Evolutionary conservation across 2,113 vertebrate species (phyloP), one percentile per base, ranked within the genome.

Genomic region (Crypturellus undulatus): DNA sequence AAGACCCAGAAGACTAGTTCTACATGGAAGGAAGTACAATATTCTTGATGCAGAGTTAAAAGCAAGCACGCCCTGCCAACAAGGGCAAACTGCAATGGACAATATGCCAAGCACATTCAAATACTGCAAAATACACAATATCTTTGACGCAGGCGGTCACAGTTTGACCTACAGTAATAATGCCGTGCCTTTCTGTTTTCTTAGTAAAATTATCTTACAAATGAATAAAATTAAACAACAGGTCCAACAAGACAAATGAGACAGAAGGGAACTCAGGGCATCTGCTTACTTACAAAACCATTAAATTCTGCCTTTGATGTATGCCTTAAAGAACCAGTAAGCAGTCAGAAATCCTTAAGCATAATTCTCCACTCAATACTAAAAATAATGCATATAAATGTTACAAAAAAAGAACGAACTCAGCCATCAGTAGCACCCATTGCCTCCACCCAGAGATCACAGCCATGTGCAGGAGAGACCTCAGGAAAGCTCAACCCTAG

Each of bases 241-340:
- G 8, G 85, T 95, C 43, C 26, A 82, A 28, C 9, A 84, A 76
- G 87, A 68, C 4, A 36, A 88, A 69, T 9, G 62, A 87, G 56
- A 78, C 36, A 87, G 56, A 71, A 24, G 36, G 5, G 3, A 87
- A 30, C 34, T 75, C 22, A 76, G 79, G 38, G 52, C 59, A 52
- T 76, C 82, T 76, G 6, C 34, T 79, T 89, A 51, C 81, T 82
- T 60, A 84, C 62, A 87, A 91, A 84, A 91, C 62, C 59, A 79
- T 56, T 91, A 36, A 10, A 56, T 67, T 59, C 70, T 79, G 12
- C 79, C 30, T 68, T 58, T 34, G 22, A 32, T 0, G 0, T 38
- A 19, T 21, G 79, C 32, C 70, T 90, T 58, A 64, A 75, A 79
- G 34, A 71, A 62, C 49, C 43, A 42, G 30, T 28, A 70, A 84